These are phyloP conservation scores for Neotoma lepida DNA, from an alignment of 2,113 vertebrate genomes.

Conservation along the genomic window DNA sequence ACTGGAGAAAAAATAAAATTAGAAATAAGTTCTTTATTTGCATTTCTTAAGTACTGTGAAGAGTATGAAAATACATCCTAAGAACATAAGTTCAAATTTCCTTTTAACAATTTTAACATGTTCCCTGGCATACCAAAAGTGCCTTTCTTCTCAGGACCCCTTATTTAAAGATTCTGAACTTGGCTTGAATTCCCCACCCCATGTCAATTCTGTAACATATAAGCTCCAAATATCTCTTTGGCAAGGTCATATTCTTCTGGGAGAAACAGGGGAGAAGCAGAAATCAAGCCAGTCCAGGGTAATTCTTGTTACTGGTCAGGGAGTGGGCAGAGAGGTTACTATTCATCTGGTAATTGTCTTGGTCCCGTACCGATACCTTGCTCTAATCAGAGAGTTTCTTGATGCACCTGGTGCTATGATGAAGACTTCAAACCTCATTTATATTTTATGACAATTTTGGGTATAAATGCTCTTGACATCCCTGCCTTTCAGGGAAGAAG, in stretches of 20 bases:
- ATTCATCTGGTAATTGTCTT: not conserved
- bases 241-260: not conserved
- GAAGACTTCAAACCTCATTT: not conserved
- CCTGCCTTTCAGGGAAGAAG: not conserved
- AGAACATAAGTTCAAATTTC: conserved; percentile 37
- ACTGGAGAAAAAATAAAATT: not conserved
- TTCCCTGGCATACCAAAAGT: not conserved
- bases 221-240: not conserved
- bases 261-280: not conserved
- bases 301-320: not conserved
- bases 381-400: conserved; percentile 27
- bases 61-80: not conserved
- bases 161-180: conserved; percentile 28
- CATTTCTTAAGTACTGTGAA: conserved; percentile 29
- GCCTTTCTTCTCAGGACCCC: not conserved
- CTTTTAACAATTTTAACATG: conserved; percentile 2
- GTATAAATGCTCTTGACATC: not conserved
- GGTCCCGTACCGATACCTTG: not conserved
- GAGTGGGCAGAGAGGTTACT: not conserved
- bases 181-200: not conserved
- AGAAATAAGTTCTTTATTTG: conserved; percentile 28
- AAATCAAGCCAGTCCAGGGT: not conserved
- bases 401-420: not conserved
- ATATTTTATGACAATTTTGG: not conserved
- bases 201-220: not conserved